Evolutionary conservation across 2,113 vertebrate species (phyloP).

Genomic region (Glaucidium brasilianum): DNA sequence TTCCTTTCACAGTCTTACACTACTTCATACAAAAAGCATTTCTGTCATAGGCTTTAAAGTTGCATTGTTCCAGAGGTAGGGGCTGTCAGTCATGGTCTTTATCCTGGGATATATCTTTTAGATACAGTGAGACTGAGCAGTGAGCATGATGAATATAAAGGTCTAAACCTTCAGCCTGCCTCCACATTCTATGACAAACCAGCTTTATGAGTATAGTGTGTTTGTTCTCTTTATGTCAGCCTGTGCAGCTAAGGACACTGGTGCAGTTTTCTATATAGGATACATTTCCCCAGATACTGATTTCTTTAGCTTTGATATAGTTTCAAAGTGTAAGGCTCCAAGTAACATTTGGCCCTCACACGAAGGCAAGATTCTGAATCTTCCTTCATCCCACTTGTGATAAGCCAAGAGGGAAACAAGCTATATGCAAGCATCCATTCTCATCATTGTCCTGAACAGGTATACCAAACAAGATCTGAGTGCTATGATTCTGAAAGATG

Average conservation of each 20-base stretch:
- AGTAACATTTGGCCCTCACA: neutral
- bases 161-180: neutral
- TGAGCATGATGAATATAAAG: neutral
- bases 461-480: neutral
- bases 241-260: fast-evolving
- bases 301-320: neutral
- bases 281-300: neutral
- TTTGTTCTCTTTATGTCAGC: neutral
- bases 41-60: neutral
- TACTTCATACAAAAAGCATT: neutral
- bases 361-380: neutral
- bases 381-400: neutral
- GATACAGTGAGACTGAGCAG: neutral
- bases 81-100: neutral
- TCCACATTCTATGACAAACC: neutral
- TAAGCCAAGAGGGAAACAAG: neutral
- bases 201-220: neutral
- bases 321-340: neutral
- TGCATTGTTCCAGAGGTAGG: neutral
- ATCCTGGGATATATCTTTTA: neutral
- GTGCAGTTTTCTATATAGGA: neutral
- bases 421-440: neutral
- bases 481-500: neutral
- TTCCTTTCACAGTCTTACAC: neutral
- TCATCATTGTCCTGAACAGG: neutral